phyloP scores from a whole-genome alignment of 1,140 invertebrate species.

The Lethocerus indicus region DNA sequence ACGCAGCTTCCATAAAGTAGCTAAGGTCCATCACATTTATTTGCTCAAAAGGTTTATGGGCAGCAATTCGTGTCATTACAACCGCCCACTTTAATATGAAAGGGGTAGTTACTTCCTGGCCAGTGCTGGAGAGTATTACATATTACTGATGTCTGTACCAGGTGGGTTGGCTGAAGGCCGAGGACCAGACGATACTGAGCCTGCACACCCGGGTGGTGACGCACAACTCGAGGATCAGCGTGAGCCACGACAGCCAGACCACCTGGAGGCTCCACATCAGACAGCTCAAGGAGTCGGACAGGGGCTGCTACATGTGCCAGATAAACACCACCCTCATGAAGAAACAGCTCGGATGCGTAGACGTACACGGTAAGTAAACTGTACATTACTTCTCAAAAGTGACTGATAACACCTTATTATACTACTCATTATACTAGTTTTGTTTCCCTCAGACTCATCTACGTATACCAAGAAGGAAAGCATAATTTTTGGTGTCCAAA shows the following conservation, averaged over 20 bases:
- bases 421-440: too few species aligned
- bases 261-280: conserved; percentile 64
- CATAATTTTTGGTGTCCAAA: too few species aligned
- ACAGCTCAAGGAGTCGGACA: conserved; percentile 49
- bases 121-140: neutral
- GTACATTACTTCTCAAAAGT: too few species aligned
- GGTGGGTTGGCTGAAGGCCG: conserved; percentile 82
- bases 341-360: conserved; percentile 70
- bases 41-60: too few species aligned
- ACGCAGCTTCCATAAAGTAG: too few species aligned
- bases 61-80: too few species aligned
- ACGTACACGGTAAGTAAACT: conserved; percentile 33
- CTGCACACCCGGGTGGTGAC: conserved; percentile 74
- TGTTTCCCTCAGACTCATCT: too few species aligned
- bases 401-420: too few species aligned
- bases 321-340: conserved; percentile 80
- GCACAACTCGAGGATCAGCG: conserved; percentile 63
- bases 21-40: too few species aligned
- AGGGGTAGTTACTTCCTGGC: too few species aligned
- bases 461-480: too few species aligned
- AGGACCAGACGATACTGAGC: conserved; percentile 75
- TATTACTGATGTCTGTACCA: conserved; percentile 26
- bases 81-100: too few species aligned
- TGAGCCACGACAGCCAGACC: conserved; percentile 51
- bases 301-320: conserved; percentile 68